phyloP scores from a whole-genome alignment of 2,113 vertebrate species.

The Gambusia affinis region DNA sequence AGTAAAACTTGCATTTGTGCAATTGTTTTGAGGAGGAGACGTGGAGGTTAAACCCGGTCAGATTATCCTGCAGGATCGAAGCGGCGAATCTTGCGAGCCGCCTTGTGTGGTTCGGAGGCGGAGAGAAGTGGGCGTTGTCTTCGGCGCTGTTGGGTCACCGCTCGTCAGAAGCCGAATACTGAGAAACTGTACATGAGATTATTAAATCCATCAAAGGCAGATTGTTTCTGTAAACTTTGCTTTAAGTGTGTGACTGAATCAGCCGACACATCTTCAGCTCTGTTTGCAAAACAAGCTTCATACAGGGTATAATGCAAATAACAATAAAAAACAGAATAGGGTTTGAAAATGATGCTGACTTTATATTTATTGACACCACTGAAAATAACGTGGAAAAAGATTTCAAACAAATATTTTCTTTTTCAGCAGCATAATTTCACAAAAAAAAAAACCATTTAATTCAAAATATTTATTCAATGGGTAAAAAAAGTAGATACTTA shows the following conservation, averaged over 20 bases:
- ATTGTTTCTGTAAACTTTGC: not conserved
- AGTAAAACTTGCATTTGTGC: not conserved
- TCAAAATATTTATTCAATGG: not conserved
- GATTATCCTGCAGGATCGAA: constrained; percentile 1
- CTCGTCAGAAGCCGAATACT: not conserved
- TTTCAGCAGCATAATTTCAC: not conserved
- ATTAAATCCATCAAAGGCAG: not conserved
- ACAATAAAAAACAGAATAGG: no score
- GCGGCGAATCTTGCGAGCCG: constrained; percentile 1
- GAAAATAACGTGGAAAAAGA: not conserved
- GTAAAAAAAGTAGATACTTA: not conserved
- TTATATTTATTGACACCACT: not conserved
- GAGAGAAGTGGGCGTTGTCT: constrained; percentile 36
- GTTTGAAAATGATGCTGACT: no score
- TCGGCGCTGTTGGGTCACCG: not conserved
- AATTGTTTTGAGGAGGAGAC: not conserved
- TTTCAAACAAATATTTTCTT: not conserved
- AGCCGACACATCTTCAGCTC: not conserved
- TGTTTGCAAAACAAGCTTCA: not conserved
- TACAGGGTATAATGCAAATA: no score
- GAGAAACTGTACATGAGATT: constrained; percentile 1
- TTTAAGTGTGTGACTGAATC: not conserved
- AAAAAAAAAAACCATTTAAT: not conserved
- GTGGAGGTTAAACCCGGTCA: not conserved
- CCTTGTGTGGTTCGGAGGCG: not conserved